These are phyloP conservation scores for Diaprepes abbreviatus DNA, from an alignment of 2,888 invertebrate species.

Conservation along the genomic window DNA sequence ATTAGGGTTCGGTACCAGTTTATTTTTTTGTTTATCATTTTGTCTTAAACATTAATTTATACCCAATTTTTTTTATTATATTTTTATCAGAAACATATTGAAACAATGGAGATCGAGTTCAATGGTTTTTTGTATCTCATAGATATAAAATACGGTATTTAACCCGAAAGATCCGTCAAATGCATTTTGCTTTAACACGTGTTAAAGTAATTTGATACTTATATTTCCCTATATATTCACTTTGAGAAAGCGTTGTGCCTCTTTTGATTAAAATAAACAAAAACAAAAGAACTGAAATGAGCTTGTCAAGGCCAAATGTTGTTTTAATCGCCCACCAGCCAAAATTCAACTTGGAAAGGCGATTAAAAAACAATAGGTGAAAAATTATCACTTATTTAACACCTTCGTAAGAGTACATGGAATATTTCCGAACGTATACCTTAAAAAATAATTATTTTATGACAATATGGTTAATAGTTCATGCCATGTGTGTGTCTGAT, in stretches of 20 bases:
- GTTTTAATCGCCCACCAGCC: conserved; percentile 35
- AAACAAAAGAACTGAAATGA: conserved; percentile 21
- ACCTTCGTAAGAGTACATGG: conserved; percentile 17
- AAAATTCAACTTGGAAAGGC: conserved; percentile 16
- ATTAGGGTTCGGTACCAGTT: too few relatives aligned
- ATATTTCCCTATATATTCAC: background rate
- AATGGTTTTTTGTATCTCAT: too few relatives aligned
- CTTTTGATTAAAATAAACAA: conserved; percentile 13
- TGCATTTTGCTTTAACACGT: background rate
- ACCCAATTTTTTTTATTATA: too few relatives aligned
- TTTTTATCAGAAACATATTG: too few relatives aligned
- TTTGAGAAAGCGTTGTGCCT: background rate
- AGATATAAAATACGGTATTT: too few relatives aligned
- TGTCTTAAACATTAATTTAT: too few relatives aligned
- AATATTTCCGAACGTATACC: conserved; percentile 19
- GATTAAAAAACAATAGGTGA: conserved; percentile 27
- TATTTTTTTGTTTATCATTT: too few relatives aligned
- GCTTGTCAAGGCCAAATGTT: conserved; percentile 20
- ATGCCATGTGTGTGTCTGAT: conserved; percentile 56
- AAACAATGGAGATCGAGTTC: too few relatives aligned
- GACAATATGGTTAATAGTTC: conserved; percentile 56
- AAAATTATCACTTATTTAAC: conserved; percentile 34
- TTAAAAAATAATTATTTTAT: conserved; percentile 52
- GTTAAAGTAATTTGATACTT: background rate
- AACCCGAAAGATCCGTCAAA: too few relatives aligned